Conservation (phyloP, 2,888 invertebrate species). For the Camptogramma bilineatum region DNA sequence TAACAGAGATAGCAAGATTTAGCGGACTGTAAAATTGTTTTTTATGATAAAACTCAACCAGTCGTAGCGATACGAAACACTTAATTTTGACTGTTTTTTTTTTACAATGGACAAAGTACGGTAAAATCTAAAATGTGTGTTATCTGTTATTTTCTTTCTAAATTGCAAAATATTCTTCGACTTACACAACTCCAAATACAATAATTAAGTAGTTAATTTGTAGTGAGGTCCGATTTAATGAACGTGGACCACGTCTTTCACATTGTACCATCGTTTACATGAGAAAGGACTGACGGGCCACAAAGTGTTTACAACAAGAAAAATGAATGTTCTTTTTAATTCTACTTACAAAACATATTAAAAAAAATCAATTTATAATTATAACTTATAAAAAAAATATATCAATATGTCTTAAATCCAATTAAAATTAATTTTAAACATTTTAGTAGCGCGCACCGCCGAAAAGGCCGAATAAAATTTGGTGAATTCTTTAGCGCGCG, state of each 20-base stretch:
- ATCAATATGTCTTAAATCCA: background rate
- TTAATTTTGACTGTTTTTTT: no score
- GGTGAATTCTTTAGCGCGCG: conserved; percentile 1
- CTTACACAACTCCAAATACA: background rate
- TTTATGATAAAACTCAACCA: no score
- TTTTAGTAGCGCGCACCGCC: background rate
- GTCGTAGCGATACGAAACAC: no score
- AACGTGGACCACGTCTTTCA: conserved; percentile 31
- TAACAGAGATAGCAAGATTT: background rate
- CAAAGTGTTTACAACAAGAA: conserved; percentile 46
- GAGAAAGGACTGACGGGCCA: conserved; percentile 65
- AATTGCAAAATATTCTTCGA: no score
- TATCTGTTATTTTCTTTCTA: no score
- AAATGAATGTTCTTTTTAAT: conserved; percentile 36
- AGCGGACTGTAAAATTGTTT: background rate
- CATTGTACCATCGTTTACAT: conserved; percentile 59
- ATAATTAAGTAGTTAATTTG: conserved; percentile 14
- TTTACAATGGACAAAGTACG: no score
- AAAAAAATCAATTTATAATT: background rate
- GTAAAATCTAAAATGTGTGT: no score
- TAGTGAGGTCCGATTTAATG: conserved; percentile 29
- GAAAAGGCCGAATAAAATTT: conserved; percentile 7
- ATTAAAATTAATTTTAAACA: background rate
- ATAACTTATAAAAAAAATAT: background rate
- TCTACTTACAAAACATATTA: conserved; percentile 4